Base-by-base conservation (phyloP, 2,888 invertebrate genomes). In the Folsomia manolachei region DNA sequence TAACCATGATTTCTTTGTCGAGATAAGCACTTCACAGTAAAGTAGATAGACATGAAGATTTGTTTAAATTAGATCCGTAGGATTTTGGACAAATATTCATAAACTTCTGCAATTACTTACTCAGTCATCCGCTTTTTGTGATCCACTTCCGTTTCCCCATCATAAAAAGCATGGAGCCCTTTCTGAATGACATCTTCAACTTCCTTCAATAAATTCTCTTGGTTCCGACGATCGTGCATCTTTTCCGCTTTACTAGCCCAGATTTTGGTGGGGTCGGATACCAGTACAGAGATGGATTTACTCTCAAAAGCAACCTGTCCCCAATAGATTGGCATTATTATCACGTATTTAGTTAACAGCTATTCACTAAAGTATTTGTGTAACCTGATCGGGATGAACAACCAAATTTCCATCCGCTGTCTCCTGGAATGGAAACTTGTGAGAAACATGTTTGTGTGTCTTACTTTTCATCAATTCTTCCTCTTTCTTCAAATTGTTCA, bases 291-390 rank as follows among this genome's bases (percentile, higher is more conserved):
- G 24, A 79, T 61, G 56, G 76, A 73, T 53, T 74, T 73, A 52
- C 72, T 76, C 70, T 77, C 76, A 69, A 76, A 79, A 0, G 76
- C 79, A 62, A 79, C 67, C 71, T 78, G n/a, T n/a, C n/a, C n/a
- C n/a, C n/a, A n/a, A n/a, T n/a, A n/a, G n/a, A n/a, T n/a, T n/a
- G n/a, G n/a, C n/a, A n/a, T n/a, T n/a, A 51, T 51, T 9, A 51
- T 9, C 9, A 51, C 51, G 51, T 51, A 51, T 51, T 51, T 11
- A 9, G 9, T 51, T 51, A 51, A 67, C 26, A 26, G 39, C 21
- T 18, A 69, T 21, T 39, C 4, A 56, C 18, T 14, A n/a, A 24
- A 14, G 18, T 21, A 51, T 23, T 63, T 23, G 19, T 26, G 2
- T n/a, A 53, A 67, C 71, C 26, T 60, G 70, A 14, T 70, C 53